phyloP scores from a whole-genome alignment of 2,888 invertebrate species.

The Griposia aprilina region DNA sequence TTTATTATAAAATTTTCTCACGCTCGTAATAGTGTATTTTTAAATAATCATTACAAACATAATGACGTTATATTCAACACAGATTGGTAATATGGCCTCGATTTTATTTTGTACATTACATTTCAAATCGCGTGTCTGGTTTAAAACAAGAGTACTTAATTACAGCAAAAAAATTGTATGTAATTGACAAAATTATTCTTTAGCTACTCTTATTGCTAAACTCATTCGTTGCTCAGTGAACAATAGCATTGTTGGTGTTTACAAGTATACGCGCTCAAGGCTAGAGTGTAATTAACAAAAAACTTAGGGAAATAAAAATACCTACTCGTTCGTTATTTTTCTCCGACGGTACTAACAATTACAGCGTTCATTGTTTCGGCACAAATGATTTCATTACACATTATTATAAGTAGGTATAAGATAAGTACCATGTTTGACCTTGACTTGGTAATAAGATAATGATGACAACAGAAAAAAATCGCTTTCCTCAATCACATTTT shows the following conservation, averaged over 20 bases:
- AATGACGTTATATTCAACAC: slow-evolving; percentile 54
- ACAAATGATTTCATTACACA: slow-evolving; percentile 31
- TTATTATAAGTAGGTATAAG: slow-evolving; percentile 14
- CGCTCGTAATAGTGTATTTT: slow-evolving; percentile 57
- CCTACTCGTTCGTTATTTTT: slow-evolving; percentile 16
- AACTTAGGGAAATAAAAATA: slow-evolving; percentile 1
- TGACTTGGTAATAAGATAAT: slow-evolving; percentile 41
- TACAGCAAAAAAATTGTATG: slow-evolving; percentile 50
- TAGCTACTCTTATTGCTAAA: slow-evolving; percentile 58
- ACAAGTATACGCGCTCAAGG: slow-evolving; percentile 51
- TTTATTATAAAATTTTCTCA: slow-evolving; percentile 70
- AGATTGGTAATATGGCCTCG: slow-evolving; percentile 66
- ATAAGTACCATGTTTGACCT: slow-evolving; percentile 54
- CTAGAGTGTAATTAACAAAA: slow-evolving; percentile 41
- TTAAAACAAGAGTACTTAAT: slow-evolving; percentile 39
- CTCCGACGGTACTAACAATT: not conserved
- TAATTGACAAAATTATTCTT: slow-evolving; percentile 69
- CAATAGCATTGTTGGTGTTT: slow-evolving; percentile 49
- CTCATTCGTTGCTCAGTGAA: slow-evolving; percentile 53
- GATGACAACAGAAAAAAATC: slow-evolving; percentile 16
- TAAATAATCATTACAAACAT: slow-evolving; percentile 53
- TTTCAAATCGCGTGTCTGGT: slow-evolving; percentile 51
- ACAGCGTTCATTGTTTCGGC: slow-evolving; percentile 27
- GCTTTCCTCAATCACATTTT: slow-evolving; percentile 31
- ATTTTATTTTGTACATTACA: slow-evolving; percentile 66